Base-by-base conservation (phyloP, 2,888 invertebrate species). In the Corbicula japonica region DNA sequence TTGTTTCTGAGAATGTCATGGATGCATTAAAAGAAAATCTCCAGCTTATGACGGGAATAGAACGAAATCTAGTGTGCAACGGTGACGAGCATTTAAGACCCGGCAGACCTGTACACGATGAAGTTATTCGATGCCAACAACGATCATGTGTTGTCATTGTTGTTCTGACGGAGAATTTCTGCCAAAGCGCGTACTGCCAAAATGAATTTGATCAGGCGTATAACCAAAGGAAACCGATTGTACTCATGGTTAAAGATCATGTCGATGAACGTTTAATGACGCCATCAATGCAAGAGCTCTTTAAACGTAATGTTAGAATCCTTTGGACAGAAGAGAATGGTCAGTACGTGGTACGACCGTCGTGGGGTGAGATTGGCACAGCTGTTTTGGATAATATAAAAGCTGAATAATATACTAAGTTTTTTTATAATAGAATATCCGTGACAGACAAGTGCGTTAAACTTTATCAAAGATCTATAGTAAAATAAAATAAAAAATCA, bases 121-220 rank as follows among this genome's bases (percentile, higher is more conserved):
- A 63, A 21, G 50, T 30, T 34, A 30, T 48, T 21, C 8, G 10
- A 23, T 63, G 63, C 32, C 26, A 50, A 26, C 35, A 63, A 23
- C 48, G 21, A 23, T 18, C 50, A 30, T 32, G 46, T 23, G 63
- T 50, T 10, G 21, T 34, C 12, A 21, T 63, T 35, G 18, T 34
- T 15, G n/a, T 63, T 1, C 50, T 63, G 12, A 46, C 63, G 3
- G 30, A 63, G 6, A 34, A 35, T 35, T 63, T 34, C 15, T 63
- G 63, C 23, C 12, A 10, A 10, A 50, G 50, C 30, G 4, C 21
- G 1, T 63, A 63, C 21, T 63, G 63, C 50, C 15, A 15, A 2
- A 50, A 34, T 12, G 63, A 63, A 26, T 21, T 63, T 34, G 63
- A 63, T 15, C 46, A 63, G 32, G 34, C 63, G 23, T 63, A 32